phyloP scores from a whole-genome alignment of 2,888 invertebrate genomes.

The Congeria kusceri region DNA sequence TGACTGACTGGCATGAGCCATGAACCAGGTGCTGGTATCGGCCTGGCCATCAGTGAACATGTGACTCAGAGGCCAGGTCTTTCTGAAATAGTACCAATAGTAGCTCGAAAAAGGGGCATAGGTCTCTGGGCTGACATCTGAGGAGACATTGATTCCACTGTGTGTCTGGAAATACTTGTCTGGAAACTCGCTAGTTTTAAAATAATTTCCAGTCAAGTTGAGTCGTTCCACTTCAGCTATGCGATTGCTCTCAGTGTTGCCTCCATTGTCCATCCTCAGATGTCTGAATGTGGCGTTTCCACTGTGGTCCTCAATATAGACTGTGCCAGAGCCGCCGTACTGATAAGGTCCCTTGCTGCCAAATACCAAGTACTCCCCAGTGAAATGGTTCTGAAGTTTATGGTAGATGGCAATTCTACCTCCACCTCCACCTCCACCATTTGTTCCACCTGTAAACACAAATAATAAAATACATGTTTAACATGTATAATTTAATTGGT shows the following conservation, averaged over 20 bases:
- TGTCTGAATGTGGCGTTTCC: slow-evolving; percentile 34
- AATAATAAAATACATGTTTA: no score
- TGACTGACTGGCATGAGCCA: slow-evolving; percentile 22
- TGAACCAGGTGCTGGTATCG: slow-evolving; percentile 36
- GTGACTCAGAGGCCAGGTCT: slow-evolving; percentile 31
- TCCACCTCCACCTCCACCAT: slow-evolving; percentile 77
- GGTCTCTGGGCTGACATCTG: slow-evolving; percentile 46
- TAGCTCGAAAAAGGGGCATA: slow-evolving; percentile 7
- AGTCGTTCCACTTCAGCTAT: slow-evolving; percentile 68
- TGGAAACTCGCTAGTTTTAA: slow-evolving; percentile 19
- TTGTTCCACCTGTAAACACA: slow-evolving; percentile 49
- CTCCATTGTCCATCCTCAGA: slow-evolving; percentile 68
- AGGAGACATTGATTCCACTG: slow-evolving; percentile 60
- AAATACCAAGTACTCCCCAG: slow-evolving; percentile 68
- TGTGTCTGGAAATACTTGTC: slow-evolving; percentile 49
- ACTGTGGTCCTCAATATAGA: slow-evolving; percentile 62
- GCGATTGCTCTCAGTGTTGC: slow-evolving; percentile 59
- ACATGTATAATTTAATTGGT: no score
- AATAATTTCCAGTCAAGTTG: slow-evolving; percentile 45
- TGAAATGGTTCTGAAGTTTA: slow-evolving; percentile 69
- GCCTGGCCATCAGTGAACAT: slow-evolving; percentile 44
- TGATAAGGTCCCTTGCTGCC: slow-evolving; percentile 69
- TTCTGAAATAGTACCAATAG: slow-evolving; percentile 16
- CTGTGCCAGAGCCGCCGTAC: slow-evolving; percentile 74
- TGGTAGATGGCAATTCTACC: slow-evolving; percentile 79